Evolutionary conservation across 1,140 invertebrate species (phyloP), one percentile per base, ranked within the genome.

Genomic region (Ooceraea biroi): DNA sequence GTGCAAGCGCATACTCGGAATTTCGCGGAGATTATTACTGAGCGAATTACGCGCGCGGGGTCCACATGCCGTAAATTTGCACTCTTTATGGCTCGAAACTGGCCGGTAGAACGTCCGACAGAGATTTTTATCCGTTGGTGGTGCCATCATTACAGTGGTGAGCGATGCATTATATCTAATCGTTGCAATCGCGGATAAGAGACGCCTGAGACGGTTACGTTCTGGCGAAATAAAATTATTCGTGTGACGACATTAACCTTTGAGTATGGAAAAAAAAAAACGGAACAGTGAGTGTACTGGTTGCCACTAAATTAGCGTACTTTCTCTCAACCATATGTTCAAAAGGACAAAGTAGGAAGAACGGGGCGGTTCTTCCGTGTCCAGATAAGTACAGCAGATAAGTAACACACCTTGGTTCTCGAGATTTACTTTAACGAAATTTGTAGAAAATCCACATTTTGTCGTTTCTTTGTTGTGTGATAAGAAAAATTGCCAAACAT

Each of bases 11-110:
- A 63, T 61, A 76, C 11, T 22, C 27, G 73, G 44, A 36, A 65
- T 76, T 50, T 76, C 25, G 58, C 44, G n/a, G 14, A 48, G 41
- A 76, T 76, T 50, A 76, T 63, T 61, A 46, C 2, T 57, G 41
- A 27, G 3, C 52, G 25, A 76, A 46, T 76, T 76, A 76, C 44
- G 72, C 22, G 4, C 10, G 27, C 17, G 27, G 2, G 27, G 36
- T 61, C 25, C 55, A 52, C 27, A 11, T 19, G 61, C 44, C 41
- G 41, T 74, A 74, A 74, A 74, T 60, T 61, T 5, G 27, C 27
- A 14, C 44, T 48, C 17, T 61, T 74, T 74, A 61, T 14, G 44
- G 2, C 22, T 61, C 41, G 11, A 12, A 46, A 11, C 27, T 44
- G 36, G 41, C 25, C 11, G 25, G n/a, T n/a, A 36, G 36, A 7